Percentiles rank a stretch among this genome's conserved stretches.
phyloP scores from a whole-genome alignment of 2,113 vertebrate species.

The Tringa solitaria region DNA sequence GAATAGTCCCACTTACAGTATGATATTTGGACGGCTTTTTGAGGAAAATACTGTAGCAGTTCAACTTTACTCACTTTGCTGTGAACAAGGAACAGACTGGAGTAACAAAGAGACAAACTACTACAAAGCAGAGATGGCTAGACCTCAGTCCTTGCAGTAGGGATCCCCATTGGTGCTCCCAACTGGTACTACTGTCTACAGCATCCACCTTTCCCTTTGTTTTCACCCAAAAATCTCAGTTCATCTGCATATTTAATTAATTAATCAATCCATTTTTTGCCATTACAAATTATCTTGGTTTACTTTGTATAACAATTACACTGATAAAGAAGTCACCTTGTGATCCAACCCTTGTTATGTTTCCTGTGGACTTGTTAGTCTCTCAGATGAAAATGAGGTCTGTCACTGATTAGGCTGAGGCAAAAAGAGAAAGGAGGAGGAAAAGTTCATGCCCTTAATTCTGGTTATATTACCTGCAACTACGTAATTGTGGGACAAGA shows the following conservation, averaged over 20 bases:
- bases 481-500: not conserved
- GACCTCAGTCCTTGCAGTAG: not conserved
- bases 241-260: not conserved
- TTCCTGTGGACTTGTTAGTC: not conserved
- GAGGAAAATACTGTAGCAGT: not conserved
- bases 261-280: not conserved
- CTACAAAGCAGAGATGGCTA: not conserved
- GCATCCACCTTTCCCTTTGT: not conserved
- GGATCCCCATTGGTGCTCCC: not conserved
- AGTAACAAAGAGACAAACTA: not conserved
- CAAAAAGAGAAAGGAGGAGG: not conserved
- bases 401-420: not conserved
- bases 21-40: not conserved
- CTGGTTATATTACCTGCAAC: not conserved
- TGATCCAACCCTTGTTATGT: not conserved
- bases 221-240: not conserved
- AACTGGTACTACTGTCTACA: not conserved
- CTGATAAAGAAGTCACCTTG: not conserved
- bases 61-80: not conserved
- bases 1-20: not conserved
- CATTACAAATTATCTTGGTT: not conserved
- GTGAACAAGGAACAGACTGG: not conserved
- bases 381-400: not conserved
- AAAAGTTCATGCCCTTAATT: not conserved
- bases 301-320: not conserved